Base-by-base conservation (phyloP, 1,140 invertebrate genomes). In the Drosophila malerkotliana region DNA sequence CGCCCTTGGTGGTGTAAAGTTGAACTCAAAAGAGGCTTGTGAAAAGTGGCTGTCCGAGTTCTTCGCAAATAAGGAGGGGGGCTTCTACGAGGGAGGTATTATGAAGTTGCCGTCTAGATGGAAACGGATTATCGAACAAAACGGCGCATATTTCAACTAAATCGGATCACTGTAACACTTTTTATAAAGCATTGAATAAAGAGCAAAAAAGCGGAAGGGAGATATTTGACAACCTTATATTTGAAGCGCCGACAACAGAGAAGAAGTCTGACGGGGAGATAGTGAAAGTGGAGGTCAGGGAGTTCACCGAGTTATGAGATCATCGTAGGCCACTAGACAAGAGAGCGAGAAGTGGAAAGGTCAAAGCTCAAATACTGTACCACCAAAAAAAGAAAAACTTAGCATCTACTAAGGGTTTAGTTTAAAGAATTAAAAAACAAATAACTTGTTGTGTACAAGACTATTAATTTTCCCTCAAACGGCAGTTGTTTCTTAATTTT, bases 401-500 rank as follows among this genome's bases (percentile, higher is more conserved):
- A 2, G 32, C 1, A 3, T n/a, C 3, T 32, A 3, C 9, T 10
- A 9, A 8, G 32, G 8, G 34, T 2, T 37, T 37, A 37, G 10
- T 21, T 21, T 21, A 3, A 21, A 10, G 12, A 37, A 37, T 4
- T n/a, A 1, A 12, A n/a, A 37, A 37, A 12, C 34, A 37, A 37
- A n/a, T 37, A 12, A n/a, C 10, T 12, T 37, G 12, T 37, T 37
- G 34, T 12, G 1, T 4, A 37, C 2, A 37, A 37, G 3, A 37
- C 8, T 8, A 37, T 12, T 10, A 37, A 37, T 37, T 37, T 37
- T n/a, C 39, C 51, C 48, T 41, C 55, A 58, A 37, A 71, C 72
- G 60, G 21, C 59, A 84, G 77, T 73, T 73, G 73, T 80, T 74
- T 85, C 63, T 7, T 10, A 56, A 79, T 80, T 77, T 66, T 44